phyloP scores from a whole-genome alignment of 2,797 vertebrate genomes.

The Syndactyla subalaris region DNA sequence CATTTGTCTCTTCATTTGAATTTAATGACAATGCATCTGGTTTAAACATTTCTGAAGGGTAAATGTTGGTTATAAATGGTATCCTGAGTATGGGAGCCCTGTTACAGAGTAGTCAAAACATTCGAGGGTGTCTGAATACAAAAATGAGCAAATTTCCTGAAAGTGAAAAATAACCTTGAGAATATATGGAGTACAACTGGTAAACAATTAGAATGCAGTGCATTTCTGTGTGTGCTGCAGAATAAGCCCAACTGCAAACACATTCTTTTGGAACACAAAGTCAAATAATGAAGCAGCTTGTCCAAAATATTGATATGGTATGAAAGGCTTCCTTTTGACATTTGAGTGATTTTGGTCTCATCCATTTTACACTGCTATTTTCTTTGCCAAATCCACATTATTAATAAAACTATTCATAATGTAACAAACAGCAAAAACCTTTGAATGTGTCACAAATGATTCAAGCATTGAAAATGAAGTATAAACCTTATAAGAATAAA shows the following conservation, averaged over 20 bases:
- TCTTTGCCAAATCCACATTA: not conserved
- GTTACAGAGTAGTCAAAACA: not conserved
- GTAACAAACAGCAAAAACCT: not conserved
- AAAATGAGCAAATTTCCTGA: not conserved
- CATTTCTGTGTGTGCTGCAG: not conserved
- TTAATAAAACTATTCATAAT: not conserved
- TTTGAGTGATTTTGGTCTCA: not conserved
- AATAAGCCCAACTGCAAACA: not conserved
- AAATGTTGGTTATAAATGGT: not conserved
- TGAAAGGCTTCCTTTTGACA: not conserved
- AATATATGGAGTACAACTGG: not conserved
- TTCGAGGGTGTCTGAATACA: not conserved
- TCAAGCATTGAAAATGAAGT: not conserved
- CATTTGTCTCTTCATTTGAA: constrained; percentile 37
- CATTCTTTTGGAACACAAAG: not conserved
- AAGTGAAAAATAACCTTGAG: not conserved
- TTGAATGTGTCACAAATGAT: not conserved
- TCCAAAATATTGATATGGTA: not conserved
- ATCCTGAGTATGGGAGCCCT: not conserved
- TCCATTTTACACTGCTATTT: not conserved
- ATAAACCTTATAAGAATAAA: not conserved
- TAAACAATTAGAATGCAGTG: not conserved
- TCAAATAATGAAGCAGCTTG: not conserved
- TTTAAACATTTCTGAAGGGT: constrained; percentile 31
- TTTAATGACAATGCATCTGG: constrained; percentile 18